phyloP scores from a whole-genome alignment of 2,797 vertebrate species.

The Aselliscus stoliczkanus region DNA sequence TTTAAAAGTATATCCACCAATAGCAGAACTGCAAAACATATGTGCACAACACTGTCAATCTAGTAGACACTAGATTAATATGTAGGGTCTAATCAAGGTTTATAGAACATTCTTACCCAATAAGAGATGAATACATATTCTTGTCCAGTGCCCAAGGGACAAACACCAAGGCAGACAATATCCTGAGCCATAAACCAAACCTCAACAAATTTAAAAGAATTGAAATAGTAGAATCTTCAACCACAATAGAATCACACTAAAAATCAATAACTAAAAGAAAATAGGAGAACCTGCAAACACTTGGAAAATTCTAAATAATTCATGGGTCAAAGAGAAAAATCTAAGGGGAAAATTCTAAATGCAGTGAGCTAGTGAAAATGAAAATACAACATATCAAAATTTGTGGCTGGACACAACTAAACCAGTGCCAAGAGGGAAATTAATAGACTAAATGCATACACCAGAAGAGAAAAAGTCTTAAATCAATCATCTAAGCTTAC shows the following conservation, averaged over 20 bases:
- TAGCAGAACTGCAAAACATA: not conserved
- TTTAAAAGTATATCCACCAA: not conserved
- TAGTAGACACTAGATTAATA: not conserved
- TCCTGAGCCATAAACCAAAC: not conserved
- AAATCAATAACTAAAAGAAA: not conserved
- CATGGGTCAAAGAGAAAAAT: not conserved
- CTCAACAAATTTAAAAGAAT: not conserved
- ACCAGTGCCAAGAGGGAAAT: not conserved
- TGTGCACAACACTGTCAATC: not conserved
- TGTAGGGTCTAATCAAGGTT: not conserved
- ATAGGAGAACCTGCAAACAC: not conserved
- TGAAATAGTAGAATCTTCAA: not conserved
- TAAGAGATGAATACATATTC: not conserved
- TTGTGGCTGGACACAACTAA: not conserved
- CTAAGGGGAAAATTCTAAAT: not conserved
- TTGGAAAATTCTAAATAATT: not conserved
- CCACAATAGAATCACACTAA: not conserved
- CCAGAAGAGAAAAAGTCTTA: not conserved
- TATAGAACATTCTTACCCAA: not conserved
- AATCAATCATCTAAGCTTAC: not conserved
- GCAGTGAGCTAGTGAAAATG: not conserved
- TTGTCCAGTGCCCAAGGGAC: not conserved
- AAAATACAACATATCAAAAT: not conserved
- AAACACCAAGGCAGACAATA: not conserved
- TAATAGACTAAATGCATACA: not conserved